Percentiles rank a stretch among this genome's conserved stretches.
Conservation (phyloP, 2,797 vertebrate genomes). For the Rhabdomys pumilio region DNA sequence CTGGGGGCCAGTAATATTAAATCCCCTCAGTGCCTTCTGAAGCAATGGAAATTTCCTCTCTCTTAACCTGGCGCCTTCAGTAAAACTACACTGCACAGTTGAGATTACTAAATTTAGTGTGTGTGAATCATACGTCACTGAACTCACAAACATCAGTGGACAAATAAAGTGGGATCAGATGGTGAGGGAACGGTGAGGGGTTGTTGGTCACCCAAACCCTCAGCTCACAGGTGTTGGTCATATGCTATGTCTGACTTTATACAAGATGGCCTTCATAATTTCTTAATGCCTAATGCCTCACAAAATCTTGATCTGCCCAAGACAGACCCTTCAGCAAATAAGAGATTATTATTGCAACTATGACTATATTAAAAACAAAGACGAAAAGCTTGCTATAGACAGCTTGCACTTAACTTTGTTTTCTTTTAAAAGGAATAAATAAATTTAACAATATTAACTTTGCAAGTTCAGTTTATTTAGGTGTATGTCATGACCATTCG, state of each 20-base stretch:
- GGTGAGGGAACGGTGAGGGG: neutral
- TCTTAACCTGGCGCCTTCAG: neutral
- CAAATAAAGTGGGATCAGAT: neutral
- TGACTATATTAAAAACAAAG: constrained; percentile 53
- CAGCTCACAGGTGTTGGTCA: neutral
- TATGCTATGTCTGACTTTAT: constrained; percentile 28
- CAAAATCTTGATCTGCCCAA: constrained; percentile 19
- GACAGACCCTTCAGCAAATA: constrained; percentile 40
- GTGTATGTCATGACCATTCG: neutral
- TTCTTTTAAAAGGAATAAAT: neutral
- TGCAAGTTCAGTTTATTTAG: neutral
- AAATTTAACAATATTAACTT: neutral
- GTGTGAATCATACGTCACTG: neutral
- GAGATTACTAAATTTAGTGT: neutral
- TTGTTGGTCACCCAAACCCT: neutral
- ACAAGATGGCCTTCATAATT: neutral
- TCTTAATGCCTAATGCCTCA: neutral
- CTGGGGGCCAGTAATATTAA: neutral
- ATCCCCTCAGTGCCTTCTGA: neutral
- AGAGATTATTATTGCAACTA: constrained; percentile 8
- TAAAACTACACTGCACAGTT: neutral
- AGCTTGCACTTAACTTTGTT: neutral
- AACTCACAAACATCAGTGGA: neutral
- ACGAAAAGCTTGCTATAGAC: neutral
- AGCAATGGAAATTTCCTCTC: constrained; percentile 20